These are phyloP conservation scores for Elymnias hypermnestra DNA, from an alignment of 1,140 invertebrate species.

Conservation along the genomic window DNA sequence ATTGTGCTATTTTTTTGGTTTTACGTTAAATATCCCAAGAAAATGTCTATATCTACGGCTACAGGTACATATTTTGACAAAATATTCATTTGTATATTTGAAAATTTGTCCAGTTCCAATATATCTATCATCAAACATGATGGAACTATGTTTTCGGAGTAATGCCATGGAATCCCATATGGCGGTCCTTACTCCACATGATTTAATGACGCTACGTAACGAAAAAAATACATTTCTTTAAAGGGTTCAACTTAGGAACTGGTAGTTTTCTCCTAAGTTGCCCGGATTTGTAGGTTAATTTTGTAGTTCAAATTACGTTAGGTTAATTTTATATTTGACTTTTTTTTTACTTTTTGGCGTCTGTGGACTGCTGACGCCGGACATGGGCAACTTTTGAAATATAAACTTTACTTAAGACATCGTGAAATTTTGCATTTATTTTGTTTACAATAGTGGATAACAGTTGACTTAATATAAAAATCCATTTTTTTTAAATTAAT, in stretches of 20 bases:
- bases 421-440: neutral
- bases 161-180: slow-evolving; percentile 75
- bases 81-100: slow-evolving; percentile 25
- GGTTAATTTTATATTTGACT: slow-evolving; percentile 54
- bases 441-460: neutral
- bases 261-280: slow-evolving; percentile 12
- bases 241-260: slow-evolving; percentile 27
- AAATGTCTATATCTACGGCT: slow-evolving; percentile 71
- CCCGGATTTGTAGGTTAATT: slow-evolving; percentile 38
- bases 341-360: slow-evolving; percentile 53
- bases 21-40: slow-evolving; percentile 52
- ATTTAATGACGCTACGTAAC: slow-evolving; percentile 66
- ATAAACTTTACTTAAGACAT: neutral
- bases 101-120: slow-evolving; percentile 24
- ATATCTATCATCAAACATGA: slow-evolving; percentile 51
- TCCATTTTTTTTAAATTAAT: no score
- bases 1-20: slow-evolving; percentile 71
- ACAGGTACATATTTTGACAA: slow-evolving; percentile 51
- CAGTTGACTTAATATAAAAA: neutral
- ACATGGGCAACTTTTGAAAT: slow-evolving; percentile 25
- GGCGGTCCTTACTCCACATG: slow-evolving; percentile 72
- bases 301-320: slow-evolving; percentile 36
- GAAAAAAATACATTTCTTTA: slow-evolving; percentile 39
- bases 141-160: slow-evolving; percentile 66
- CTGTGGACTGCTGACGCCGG: slow-evolving; percentile 39